Evolutionary conservation across 2,888 invertebrate species (phyloP).

Genomic region (Lasioglossum vierecki): DNA sequence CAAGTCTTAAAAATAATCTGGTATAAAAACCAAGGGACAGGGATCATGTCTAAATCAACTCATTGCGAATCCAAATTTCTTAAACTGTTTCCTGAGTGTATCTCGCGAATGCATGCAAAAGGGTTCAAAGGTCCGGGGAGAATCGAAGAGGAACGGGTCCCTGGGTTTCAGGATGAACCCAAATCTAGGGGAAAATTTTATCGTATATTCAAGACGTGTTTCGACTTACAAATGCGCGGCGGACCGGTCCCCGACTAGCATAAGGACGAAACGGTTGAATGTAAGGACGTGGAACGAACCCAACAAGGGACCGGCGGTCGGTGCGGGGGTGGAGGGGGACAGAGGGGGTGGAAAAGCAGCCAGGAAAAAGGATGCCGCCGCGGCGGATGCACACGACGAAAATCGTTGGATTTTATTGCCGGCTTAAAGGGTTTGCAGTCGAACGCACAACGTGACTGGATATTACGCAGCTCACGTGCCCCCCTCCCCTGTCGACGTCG

Average conservation of each 20-base stretch:
- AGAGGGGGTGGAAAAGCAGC: conserved; percentile 4
- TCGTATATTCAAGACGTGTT: conserved; percentile 82
- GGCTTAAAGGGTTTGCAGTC: conserved; percentile 72
- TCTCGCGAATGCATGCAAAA: background rate
- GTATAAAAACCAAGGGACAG: background rate
- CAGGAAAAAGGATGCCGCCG: conserved; percentile 49
- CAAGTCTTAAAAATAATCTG: background rate
- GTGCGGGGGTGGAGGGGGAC: background rate
- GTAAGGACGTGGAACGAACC: conserved; percentile 36
- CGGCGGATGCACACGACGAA: conserved; percentile 59
- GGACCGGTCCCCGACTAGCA: conserved; percentile 23
- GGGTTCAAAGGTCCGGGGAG: background rate
- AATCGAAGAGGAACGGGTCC: background rate
- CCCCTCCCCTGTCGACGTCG: background rate
- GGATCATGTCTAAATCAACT: background rate
- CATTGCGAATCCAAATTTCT: background rate
- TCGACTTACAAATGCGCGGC: conserved; percentile 74
- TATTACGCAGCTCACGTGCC: conserved; percentile 65
- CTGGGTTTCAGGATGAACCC: conserved; percentile 58
- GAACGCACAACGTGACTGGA: conserved; percentile 66
- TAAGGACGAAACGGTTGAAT: conserved; percentile 44
- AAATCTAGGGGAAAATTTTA: conserved; percentile 81
- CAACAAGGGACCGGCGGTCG: background rate
- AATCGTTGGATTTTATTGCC: conserved; percentile 73
- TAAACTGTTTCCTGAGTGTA: background rate